These are phyloP conservation scores for Alosa sapidissima DNA, from an alignment of 2,797 vertebrate genomes.

Conservation along the genomic window DNA sequence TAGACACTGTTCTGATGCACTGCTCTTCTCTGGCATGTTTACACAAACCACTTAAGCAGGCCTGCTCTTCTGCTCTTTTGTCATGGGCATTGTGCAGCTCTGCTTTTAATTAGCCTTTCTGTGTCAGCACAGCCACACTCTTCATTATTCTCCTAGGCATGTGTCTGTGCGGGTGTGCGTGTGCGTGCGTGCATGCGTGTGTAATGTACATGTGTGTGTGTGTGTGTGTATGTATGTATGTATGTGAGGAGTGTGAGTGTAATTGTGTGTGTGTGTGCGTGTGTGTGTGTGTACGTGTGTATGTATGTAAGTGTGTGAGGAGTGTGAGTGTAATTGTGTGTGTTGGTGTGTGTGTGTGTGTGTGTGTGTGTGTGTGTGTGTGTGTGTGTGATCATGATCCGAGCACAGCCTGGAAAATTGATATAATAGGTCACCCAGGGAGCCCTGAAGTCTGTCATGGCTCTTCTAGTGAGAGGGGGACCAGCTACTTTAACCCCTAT, in stretches of 20 bases:
- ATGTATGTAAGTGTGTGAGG: not conserved
- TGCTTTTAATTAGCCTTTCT: slow-evolving; percentile 49
- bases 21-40: slow-evolving; percentile 40
- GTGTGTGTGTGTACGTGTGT: slow-evolving; percentile 22
- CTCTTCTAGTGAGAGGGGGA: slow-evolving; percentile 5
- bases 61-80: slow-evolving; percentile 36
- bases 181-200: not conserved
- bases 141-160: slow-evolving; percentile 32
- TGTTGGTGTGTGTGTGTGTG: slow-evolving; percentile 16
- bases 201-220: not conserved
- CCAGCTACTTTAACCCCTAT: slow-evolving; percentile 42
- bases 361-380: slow-evolving; percentile 28
- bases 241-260: not conserved
- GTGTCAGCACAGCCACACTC: slow-evolving; percentile 40
- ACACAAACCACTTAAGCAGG: slow-evolving; percentile 43
- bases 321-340: slow-evolving; percentile 10
- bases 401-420: slow-evolving; percentile 40
- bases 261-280: slow-evolving; percentile 19
- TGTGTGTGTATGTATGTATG: no score
- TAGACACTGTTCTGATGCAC: not conserved
- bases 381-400: slow-evolving; percentile 7
- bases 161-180: not conserved
- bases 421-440: slow-evolving; percentile 48
- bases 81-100: slow-evolving; percentile 38
- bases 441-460: slow-evolving; percentile 20